Evolutionary conservation across 2,797 vertebrate genomes (phyloP), one percentile per base, ranked within the genome.

Genomic region (Syngnathus acus): DNA sequence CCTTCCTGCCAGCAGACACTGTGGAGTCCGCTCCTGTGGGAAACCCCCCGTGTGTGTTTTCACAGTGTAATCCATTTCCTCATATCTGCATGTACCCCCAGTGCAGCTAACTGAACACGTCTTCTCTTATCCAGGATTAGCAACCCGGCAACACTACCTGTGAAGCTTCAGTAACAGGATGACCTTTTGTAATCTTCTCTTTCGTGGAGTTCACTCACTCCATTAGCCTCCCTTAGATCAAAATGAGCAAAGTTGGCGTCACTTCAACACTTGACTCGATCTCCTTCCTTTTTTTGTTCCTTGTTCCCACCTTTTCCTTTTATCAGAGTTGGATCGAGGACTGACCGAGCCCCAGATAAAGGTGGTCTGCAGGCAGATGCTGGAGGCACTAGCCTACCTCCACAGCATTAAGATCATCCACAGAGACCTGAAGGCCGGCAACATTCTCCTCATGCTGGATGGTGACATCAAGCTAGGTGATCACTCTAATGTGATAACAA

Each of bases 401-500:
- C 97, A 99, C 69, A 77, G 90, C 81, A 95, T 96, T 75, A 95
- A 91, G 89, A 97, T 99, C 88, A 99, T 99, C 85, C 97, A 99
- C 89, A 90, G 96, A 23, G 97, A 99, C 86, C 89, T 99, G 80
- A 99, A 99, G 87, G 97, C 97, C 0, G 97, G 97, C 3, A 99
- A 99, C 1, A 90, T 99, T 73, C 92, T 99, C 6, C 94, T 99
- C 80, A 97, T 91, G 55, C 90, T 93, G 32, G 95, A 98, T 0
- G 97, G 97, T 9, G 93, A 95, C 84, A 95, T 99, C 85, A 95
- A 97, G 76, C 92, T 99, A 0, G 97, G 96, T 98, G 81, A 93
- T 32, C 32, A 32, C 32, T 32, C 32, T 32, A 32, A 32, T 32
- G 32, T 32, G 32, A 32, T 32, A 32, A 32, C 32, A 32, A 32